phyloP scores from a whole-genome alignment of 2,888 invertebrate species.

The Gerosis bhagava region DNA sequence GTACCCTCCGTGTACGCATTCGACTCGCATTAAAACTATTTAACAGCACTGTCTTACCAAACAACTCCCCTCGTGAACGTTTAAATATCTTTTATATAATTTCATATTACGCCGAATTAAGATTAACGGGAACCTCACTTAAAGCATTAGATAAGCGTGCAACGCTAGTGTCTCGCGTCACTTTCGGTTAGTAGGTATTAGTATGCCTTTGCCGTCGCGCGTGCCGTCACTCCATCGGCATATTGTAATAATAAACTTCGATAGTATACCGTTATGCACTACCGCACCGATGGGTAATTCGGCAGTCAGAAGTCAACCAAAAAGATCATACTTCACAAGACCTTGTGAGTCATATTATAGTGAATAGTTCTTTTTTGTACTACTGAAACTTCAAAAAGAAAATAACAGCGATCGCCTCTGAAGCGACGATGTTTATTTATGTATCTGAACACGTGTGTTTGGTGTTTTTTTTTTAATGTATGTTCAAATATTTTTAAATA shows the following conservation, averaged over 20 bases:
- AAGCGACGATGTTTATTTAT: constrained; percentile 52
- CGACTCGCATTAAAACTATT: too few relatives aligned
- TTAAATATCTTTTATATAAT: too few relatives aligned
- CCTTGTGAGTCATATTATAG: constrained; percentile 11
- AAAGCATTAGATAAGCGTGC: constrained; percentile 64
- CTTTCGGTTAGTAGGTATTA: constrained; percentile 64
- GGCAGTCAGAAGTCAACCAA: constrained; percentile 52
- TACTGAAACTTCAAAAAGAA: too few relatives aligned
- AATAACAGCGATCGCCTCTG: constrained; percentile 9
- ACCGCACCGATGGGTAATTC: constrained; percentile 62
- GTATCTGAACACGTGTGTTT: constrained; percentile 41
- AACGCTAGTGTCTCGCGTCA: constrained; percentile 56
- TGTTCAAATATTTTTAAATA: too few relatives aligned
- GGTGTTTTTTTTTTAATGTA: constrained; percentile 58
- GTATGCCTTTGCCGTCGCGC: constrained; percentile 55
- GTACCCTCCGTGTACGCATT: too few relatives aligned
- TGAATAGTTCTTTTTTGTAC: constrained; percentile 19
- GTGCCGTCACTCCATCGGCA: constrained; percentile 45
- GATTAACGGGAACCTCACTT: too few relatives aligned
- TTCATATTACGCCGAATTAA: too few relatives aligned
- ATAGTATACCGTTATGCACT: constrained; percentile 57
- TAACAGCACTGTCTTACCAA: too few relatives aligned
- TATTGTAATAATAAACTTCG: constrained; percentile 42
- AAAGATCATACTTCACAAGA: constrained; percentile 37
- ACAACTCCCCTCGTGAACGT: too few relatives aligned